phyloP scores from a whole-genome alignment of 2,888 invertebrate species.

The Candidula unifasciata region DNA sequence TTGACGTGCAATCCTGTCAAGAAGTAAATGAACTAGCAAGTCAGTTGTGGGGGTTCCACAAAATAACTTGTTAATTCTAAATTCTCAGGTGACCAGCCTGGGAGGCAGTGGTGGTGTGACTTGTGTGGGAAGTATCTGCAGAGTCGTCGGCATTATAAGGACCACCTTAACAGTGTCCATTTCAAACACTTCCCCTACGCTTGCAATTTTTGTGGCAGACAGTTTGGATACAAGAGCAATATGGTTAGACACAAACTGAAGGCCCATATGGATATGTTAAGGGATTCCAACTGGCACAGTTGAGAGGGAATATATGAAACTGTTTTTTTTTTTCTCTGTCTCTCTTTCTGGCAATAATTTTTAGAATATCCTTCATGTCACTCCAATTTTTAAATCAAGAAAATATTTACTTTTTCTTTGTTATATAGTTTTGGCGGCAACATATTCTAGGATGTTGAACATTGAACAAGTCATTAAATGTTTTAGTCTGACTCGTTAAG shows the following conservation, averaged over 20 bases:
- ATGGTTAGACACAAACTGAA: conserved; percentile 38
- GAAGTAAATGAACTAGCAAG: neutral
- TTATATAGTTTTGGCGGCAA: too few species aligned
- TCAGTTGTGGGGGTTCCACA: neutral
- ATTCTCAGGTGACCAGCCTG: conserved; percentile 38
- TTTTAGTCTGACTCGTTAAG: too few species aligned
- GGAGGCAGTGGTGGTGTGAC: conserved; percentile 32
- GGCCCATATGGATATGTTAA: conserved; percentile 21
- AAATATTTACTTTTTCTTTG: too few species aligned
- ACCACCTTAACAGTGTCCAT: conserved; percentile 47
- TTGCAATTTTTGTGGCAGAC: conserved; percentile 34
- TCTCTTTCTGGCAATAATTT: too few species aligned
- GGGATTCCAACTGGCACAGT: neutral
- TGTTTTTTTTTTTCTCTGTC: too few species aligned
- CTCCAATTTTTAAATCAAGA: too few species aligned
- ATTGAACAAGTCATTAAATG: too few species aligned
- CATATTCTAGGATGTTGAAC: too few species aligned
- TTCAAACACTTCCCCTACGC: conserved; percentile 35
- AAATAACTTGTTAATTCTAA: conserved; percentile 39
- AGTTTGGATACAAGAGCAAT: conserved; percentile 44
- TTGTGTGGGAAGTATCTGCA: conserved; percentile 40
- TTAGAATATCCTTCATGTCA: too few species aligned
- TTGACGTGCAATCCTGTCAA: neutral
- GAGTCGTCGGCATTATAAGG: conserved; percentile 41
- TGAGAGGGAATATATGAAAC: too few species aligned